A percentile compares a stretch with the other conserved stretches of the same genome.
Evolutionary conservation across 2,888 invertebrate species (phyloP).

Genomic region (Synergus japonicus): DNA sequence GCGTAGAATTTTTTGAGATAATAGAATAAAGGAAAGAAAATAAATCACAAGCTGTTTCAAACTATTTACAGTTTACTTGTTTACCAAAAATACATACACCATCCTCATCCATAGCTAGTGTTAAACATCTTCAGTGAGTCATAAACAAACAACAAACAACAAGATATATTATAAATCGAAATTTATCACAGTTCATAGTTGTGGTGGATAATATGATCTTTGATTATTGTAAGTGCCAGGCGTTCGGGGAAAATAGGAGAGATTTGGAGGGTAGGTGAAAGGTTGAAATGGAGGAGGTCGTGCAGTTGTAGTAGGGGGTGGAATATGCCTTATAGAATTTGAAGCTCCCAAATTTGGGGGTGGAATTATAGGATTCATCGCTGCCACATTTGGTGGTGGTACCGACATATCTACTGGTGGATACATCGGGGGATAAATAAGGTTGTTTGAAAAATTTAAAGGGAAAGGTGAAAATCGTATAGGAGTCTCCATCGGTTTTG

Average conservation of each 20-base stretch:
- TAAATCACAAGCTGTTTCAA: not conserved
- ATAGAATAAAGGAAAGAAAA: not conserved
- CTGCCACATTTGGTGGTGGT: conserved; percentile 15
- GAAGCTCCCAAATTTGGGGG: not conserved
- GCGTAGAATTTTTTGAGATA: no score
- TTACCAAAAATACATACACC: conserved; percentile 36
- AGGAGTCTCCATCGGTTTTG: conserved; percentile 6
- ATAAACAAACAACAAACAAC: conserved; percentile 19
- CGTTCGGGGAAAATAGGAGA: conserved; percentile 18
- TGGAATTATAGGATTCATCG: not conserved
- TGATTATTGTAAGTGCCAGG: conserved; percentile 22
- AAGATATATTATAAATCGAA: conserved; percentile 18
- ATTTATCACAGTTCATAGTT: conserved; percentile 34
- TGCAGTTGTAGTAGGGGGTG: not conserved
- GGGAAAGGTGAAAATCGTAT: conserved; percentile 12
- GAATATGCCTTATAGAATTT: not conserved
- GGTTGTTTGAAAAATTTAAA: conserved; percentile 24
- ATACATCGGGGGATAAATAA: conserved; percentile 26
- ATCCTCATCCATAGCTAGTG: not conserved
- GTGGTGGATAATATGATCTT: conserved; percentile 11
- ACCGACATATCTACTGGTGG: conserved; percentile 30
- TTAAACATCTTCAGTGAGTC: conserved; percentile 4
- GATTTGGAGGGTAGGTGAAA: conserved; percentile 17
- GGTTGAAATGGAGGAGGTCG: conserved; percentile 20
- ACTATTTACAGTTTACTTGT: conserved; percentile 26